Evolutionary conservation across 2,797 vertebrate species (phyloP), one percentile per base, ranked within the genome.

Genomic region (Danio choprae): DNA sequence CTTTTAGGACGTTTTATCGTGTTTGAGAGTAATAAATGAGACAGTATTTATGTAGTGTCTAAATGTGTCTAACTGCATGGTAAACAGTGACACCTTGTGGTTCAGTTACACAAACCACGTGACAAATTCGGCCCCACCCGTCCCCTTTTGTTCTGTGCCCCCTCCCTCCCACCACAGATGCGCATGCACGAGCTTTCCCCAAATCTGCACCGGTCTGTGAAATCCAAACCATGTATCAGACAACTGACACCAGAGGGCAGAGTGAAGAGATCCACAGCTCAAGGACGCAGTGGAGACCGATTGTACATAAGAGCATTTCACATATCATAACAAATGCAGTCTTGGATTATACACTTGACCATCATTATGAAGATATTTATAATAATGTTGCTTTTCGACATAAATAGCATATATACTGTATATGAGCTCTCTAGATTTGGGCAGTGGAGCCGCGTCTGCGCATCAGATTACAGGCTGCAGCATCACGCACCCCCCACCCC

Each of bases 31-130:
- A 70, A 41, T 55, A 70, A 59, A 73, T 15, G 4, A 62, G 29
- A 4, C 18, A 10, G 11, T 12, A 38, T 74, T 36, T n/a, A 48
- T 13, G 6, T 38, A 20, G 13, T 16, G 16, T 82, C 83, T 84
- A 83, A 81, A 18, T 5, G 53, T 2, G 51, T 41, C 20, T 84
- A 3, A 82, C 86, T 67, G 41, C 79, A 84, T 74, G 84, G 87
- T 85, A 56, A 86, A 83, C 89, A 92, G 88, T 74, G 93, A 88
- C 93, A 86, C 86, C 90, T 16, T 71, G 67, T 89, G 93, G 91
- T 82, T 58, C 2, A 59, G 38, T 80, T 13, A 10, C 6, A 79
- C 7, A 87, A 67, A 51, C 85, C 77, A 91, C 86, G 38, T 74
- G 56, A n/a, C 7, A 50, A 41, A 12, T 48, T 79, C 18, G 22